Conservation (phyloP, 2,888 invertebrate genomes). For the Drosophila kanekoi region DNA sequence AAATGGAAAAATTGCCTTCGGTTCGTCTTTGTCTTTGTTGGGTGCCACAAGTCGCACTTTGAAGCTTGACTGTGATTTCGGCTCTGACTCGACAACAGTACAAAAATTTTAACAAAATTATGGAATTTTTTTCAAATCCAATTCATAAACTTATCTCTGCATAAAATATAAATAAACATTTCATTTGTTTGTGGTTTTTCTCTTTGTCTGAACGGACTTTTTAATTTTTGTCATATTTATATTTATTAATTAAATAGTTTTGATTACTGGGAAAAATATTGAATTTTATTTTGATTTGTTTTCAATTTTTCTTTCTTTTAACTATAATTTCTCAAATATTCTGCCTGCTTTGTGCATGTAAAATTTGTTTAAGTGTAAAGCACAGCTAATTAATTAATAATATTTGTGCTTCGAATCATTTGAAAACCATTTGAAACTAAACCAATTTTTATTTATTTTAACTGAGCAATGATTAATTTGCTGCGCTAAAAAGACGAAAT, state of each 20-base stretch:
- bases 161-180: no score
- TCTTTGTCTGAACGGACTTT: neutral
- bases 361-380: slow-evolving; percentile 51
- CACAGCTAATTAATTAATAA: slow-evolving; percentile 70
- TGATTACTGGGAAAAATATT: no score
- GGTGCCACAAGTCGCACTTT: slow-evolving; percentile 79
- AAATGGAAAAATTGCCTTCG: slow-evolving; percentile 79
- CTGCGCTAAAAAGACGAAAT: slow-evolving; percentile 57
- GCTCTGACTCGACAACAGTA: slow-evolving; percentile 10
- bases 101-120: neutral
- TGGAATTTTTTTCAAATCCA: no score
- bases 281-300: neutral
- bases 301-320: no score
- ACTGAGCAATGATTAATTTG: slow-evolving; percentile 75
- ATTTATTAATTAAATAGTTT: no score
- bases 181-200: no score
- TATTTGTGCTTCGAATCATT: slow-evolving; percentile 55
- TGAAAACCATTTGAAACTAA: slow-evolving; percentile 71
- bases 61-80: slow-evolving; percentile 23
- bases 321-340: no score
- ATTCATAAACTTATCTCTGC: no score
- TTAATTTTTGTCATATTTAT: no score
- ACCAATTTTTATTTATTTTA: slow-evolving; percentile 81
- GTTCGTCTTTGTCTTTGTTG: slow-evolving; percentile 67
- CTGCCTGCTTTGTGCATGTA: no score